phyloP scores from a whole-genome alignment of 1,140 invertebrate species.

The Cotesia glomerata region DNA sequence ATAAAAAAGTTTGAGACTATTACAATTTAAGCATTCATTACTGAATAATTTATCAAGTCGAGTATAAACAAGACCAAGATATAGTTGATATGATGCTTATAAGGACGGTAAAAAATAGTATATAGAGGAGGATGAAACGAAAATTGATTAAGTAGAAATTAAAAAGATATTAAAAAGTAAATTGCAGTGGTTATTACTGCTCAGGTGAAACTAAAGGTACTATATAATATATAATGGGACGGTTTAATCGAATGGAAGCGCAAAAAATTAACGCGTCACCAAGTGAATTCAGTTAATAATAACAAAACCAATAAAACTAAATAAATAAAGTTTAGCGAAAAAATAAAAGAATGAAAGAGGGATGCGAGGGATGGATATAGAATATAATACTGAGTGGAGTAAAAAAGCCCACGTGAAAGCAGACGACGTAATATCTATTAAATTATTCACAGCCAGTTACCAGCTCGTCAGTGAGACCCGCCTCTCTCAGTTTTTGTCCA shows the following conservation, averaged over 20 bases:
- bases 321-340: no score
- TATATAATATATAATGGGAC: neutral
- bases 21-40: no score
- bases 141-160: neutral
- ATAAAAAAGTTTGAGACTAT: no score
- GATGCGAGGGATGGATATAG: neutral
- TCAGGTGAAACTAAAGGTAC: neutral
- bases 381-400: neutral
- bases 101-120: no score
- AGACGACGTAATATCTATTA: conserved; percentile 44
- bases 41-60: no score
- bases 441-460: conserved; percentile 53
- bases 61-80: no score
- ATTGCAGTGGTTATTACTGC: neutral
- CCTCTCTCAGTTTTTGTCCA: conserved; percentile 39
- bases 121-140: no score
- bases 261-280: neutral
- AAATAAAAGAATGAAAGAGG: neutral
- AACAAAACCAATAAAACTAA: no score
- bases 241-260: neutral
- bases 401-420: conserved; percentile 12
- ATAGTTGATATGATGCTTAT: no score
- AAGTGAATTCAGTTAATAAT: no score
- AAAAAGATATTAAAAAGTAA: neutral
- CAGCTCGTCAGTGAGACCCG: conserved; percentile 46